These are phyloP conservation scores for Nycticorax nycticorax DNA, from an alignment of 2,113 vertebrate species.

Conservation along the genomic window DNA sequence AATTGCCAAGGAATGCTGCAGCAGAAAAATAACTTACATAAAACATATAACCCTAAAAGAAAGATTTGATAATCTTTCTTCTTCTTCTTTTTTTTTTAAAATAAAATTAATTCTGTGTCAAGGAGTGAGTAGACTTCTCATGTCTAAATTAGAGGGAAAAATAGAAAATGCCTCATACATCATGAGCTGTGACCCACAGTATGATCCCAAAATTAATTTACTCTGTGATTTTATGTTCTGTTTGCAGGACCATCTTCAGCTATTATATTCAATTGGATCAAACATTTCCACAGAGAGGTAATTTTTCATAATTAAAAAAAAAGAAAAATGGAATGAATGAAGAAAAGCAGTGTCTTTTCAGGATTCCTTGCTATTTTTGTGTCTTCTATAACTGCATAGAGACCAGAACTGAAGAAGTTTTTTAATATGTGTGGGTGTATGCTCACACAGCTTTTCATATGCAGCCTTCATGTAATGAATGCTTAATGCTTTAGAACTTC, in stretches of 20 bases:
- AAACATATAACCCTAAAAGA: background rate
- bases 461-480: background rate
- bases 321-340: background rate
- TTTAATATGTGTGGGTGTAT: background rate
- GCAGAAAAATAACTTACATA: background rate
- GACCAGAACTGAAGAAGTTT: background rate
- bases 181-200: background rate
- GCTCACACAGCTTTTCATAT: background rate
- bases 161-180: background rate
- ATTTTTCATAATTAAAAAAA: constrained; percentile 12
- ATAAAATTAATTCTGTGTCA: background rate
- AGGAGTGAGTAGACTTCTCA: background rate
- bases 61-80: background rate
- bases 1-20: background rate
- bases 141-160: background rate
- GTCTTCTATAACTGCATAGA: background rate
- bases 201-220: constrained; percentile 33
- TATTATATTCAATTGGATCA: constrained; percentile 85
- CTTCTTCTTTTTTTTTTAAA: background rate
- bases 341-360: background rate
- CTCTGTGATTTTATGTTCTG: constrained; percentile 43
- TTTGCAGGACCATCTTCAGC: constrained; percentile 91
- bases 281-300: constrained; percentile 91
- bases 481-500: background rate
- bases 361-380: background rate